phyloP scores from a whole-genome alignment of 23 tunicate genomes.

The Styela plicata region DNA sequence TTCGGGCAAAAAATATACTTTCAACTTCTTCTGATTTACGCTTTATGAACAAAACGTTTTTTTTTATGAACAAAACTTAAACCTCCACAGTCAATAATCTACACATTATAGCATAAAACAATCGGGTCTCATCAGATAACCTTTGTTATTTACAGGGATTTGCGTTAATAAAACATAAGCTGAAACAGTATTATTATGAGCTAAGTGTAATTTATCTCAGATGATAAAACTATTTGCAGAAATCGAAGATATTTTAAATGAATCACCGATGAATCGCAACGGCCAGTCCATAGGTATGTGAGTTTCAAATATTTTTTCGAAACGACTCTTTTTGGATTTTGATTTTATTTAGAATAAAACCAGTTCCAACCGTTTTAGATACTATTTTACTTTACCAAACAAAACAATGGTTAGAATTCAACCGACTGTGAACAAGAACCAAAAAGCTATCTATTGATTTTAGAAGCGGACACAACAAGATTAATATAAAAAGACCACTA shows the following conservation, averaged over 20 bases:
- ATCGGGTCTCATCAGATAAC: not conserved
- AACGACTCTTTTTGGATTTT: not conserved
- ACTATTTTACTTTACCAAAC: too few relatives aligned
- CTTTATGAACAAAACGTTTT: not conserved
- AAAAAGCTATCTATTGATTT: too few relatives aligned
- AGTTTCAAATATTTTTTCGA: not conserved
- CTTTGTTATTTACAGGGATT: not conserved
- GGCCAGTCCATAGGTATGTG: not conserved
- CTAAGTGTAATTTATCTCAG: too few relatives aligned
- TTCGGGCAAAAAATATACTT: not conserved
- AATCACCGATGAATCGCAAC: too few relatives aligned
- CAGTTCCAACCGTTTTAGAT: not conserved
- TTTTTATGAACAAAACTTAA: not conserved
- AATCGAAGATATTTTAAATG: too few relatives aligned
- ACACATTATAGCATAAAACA: not conserved
- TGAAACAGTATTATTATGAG: not conserved
- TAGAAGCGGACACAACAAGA: too few relatives aligned
- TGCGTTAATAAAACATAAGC: not conserved
- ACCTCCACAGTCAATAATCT: not conserved
- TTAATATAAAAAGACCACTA: too few relatives aligned
- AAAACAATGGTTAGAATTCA: too few relatives aligned
- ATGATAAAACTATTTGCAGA: not conserved
- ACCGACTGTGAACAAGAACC: too few relatives aligned
- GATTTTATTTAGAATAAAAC: not conserved
- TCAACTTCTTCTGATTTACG: too few relatives aligned